phyloP scores from a whole-genome alignment of 2,888 invertebrate genomes.

The Gari tellinella region DNA sequence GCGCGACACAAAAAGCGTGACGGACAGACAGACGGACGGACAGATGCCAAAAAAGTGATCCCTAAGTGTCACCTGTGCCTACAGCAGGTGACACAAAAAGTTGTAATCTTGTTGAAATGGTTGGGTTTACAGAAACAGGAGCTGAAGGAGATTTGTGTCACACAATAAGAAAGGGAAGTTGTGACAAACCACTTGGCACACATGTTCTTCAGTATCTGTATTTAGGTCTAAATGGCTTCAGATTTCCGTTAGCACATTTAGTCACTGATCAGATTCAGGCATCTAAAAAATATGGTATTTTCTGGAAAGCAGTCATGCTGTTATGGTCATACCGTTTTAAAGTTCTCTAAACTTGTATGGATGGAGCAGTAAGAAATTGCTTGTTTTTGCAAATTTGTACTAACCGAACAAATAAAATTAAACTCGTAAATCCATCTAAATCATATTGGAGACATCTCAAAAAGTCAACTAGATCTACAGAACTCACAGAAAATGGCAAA shows the following conservation, averaged over 20 bases:
- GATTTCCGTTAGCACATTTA: conserved; percentile 49
- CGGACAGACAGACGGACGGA: too few relatives aligned
- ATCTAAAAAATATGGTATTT: conserved; percentile 28
- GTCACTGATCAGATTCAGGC: conserved; percentile 42
- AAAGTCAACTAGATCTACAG: too few relatives aligned
- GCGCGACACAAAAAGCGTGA: too few relatives aligned
- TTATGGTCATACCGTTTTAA: conserved; percentile 26
- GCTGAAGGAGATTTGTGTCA: conserved; percentile 44
- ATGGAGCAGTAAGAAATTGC: conserved; percentile 35
- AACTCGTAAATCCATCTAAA: too few relatives aligned
- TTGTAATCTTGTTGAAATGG: too few relatives aligned
- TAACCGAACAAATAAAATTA: too few relatives aligned
- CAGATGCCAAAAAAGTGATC: too few relatives aligned
- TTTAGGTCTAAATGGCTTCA: conserved; percentile 52
- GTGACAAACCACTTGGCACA: conserved; percentile 27
- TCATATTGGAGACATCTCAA: conserved; percentile 7
- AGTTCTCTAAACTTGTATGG: conserved; percentile 34
- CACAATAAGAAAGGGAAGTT: conserved; percentile 33
- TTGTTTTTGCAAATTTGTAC: conserved; percentile 33
- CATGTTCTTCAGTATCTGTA: conserved; percentile 52
- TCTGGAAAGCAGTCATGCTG: conserved; percentile 41
- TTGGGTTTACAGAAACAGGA: conserved; percentile 40
- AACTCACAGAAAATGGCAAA: too few relatives aligned
- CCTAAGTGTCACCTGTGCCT: too few relatives aligned
- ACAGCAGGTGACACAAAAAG: conserved; percentile 1